Percentiles rank a stretch among this genome's conserved stretches.
phyloP scores from a whole-genome alignment of 2,888 invertebrate species.

The Lysandra coridon region DNA sequence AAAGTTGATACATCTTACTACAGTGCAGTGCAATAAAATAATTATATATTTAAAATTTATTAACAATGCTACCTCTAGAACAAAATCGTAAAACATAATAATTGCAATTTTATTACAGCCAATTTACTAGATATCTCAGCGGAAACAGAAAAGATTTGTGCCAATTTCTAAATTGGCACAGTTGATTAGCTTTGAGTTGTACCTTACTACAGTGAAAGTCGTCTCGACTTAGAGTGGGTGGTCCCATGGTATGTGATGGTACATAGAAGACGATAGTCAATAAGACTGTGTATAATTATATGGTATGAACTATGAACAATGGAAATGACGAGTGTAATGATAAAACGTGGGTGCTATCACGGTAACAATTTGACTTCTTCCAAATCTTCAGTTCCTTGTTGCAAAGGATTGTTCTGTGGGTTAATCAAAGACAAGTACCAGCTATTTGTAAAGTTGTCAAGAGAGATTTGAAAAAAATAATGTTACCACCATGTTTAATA shows the following conservation, averaged over 20 bases:
- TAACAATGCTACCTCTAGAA: not conserved
- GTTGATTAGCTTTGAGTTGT: not conserved
- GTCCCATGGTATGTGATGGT: not conserved
- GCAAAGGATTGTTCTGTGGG: too few relatives aligned
- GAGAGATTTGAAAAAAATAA: too few relatives aligned
- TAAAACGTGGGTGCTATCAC: not conserved
- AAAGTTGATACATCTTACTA: not conserved
- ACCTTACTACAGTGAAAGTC: not conserved
- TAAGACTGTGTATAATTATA: not conserved
- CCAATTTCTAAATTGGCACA: not conserved
- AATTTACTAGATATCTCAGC: not conserved
- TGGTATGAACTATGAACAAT: not conserved
- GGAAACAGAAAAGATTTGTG: not conserved
- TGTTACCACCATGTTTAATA: too few relatives aligned
- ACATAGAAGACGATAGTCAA: too few relatives aligned
- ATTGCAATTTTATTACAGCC: not conserved
- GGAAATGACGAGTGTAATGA: not conserved
- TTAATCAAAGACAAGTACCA: too few relatives aligned
- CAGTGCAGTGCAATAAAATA: constrained; percentile 6
- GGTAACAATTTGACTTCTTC: not conserved
- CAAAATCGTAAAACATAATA: not conserved
- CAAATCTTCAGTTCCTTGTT: too few relatives aligned
- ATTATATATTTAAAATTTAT: not conserved
- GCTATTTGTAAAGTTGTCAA: too few relatives aligned
- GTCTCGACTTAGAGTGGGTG: not conserved